Evolutionary conservation across 92 coral and sea anemone genomes (phyloP).

Genomic region (Porites divaricata): DNA sequence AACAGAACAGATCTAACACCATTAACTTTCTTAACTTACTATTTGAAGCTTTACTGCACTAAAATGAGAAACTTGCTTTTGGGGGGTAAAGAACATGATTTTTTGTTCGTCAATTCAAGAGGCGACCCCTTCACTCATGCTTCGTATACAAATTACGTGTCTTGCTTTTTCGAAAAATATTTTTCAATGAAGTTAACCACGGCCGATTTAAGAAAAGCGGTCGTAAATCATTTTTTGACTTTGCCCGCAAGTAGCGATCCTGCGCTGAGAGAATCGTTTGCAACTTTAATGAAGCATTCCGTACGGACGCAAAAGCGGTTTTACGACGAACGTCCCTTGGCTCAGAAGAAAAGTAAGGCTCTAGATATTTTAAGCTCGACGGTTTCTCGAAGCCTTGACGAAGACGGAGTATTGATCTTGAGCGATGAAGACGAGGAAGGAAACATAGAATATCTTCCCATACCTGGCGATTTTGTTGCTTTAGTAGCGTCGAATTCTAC

Average conservation of each 20-base stretch:
- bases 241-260: not conserved
- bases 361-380: not conserved
- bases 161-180: too few relatives aligned
- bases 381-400: not conserved
- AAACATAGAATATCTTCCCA: too few relatives aligned
- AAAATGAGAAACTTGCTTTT: not conserved
- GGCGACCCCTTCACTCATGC: not conserved
- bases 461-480: too few relatives aligned
- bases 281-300: slow-evolving; percentile 45
- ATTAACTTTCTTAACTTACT: not conserved
- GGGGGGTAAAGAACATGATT: not conserved
- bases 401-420: not conserved
- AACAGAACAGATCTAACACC: not conserved
- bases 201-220: too few relatives aligned
- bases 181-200: too few relatives aligned
- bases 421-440: not conserved
- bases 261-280: slow-evolving; percentile 8
- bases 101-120: not conserved
- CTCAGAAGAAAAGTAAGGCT: slow-evolving; percentile 5
- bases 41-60: not conserved
- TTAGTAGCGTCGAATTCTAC: too few relatives aligned
- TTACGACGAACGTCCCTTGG: slow-evolving; percentile 23
- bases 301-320: slow-evolving; percentile 20
- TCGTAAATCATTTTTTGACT: too few relatives aligned
- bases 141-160: too few relatives aligned